A percentile compares a stretch with the other conserved stretches of the same genome.
Evolutionary conservation across 2,797 vertebrate genomes (phyloP).

Genomic region (Pseudochaenichthys georgianus): DNA sequence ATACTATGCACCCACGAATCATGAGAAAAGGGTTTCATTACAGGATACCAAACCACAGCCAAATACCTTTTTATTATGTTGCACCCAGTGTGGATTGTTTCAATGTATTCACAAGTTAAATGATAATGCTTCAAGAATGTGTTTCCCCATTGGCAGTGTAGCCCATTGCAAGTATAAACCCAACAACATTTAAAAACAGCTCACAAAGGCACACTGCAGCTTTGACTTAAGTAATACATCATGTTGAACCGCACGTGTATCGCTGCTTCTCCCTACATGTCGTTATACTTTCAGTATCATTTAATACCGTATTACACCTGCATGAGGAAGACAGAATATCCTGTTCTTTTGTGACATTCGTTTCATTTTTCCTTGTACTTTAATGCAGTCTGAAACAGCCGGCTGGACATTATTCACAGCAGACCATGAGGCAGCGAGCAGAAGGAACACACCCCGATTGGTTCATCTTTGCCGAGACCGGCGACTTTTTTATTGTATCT

Average conservation of each 20-base stretch:
- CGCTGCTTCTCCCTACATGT: constrained; percentile 48
- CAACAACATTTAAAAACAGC: constrained; percentile 55
- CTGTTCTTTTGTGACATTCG: constrained; percentile 50
- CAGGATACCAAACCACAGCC: constrained; percentile 44
- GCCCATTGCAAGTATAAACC: constrained; percentile 43
- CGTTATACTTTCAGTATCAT: constrained; percentile 64
- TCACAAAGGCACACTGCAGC: constrained; percentile 63
- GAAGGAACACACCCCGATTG: constrained; percentile 59
- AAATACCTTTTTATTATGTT: constrained; percentile 54
- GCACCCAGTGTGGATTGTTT: constrained; percentile 33
- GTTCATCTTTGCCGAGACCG: constrained; percentile 76
- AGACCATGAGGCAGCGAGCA: constrained; percentile 60
- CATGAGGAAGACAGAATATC: constrained; percentile 50
- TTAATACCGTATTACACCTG: constrained; percentile 59
- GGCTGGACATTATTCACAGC: constrained; percentile 64
- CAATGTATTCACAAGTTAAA: constrained; percentile 31
- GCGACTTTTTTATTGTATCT: constrained; percentile 78
- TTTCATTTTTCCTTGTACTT: constrained; percentile 23
- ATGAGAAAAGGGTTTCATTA: constrained; percentile 62
- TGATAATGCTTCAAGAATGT: constrained; percentile 18
- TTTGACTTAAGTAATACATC: constrained; percentile 68
- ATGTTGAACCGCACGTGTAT: constrained; percentile 54
- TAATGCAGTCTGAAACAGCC: constrained; percentile 45
- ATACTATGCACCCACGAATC: constrained; percentile 61
- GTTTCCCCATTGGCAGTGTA: constrained; percentile 20